Evolutionary conservation across 2,888 invertebrate genomes (phyloP).

Genomic region (Napeogenes sylphis): DNA sequence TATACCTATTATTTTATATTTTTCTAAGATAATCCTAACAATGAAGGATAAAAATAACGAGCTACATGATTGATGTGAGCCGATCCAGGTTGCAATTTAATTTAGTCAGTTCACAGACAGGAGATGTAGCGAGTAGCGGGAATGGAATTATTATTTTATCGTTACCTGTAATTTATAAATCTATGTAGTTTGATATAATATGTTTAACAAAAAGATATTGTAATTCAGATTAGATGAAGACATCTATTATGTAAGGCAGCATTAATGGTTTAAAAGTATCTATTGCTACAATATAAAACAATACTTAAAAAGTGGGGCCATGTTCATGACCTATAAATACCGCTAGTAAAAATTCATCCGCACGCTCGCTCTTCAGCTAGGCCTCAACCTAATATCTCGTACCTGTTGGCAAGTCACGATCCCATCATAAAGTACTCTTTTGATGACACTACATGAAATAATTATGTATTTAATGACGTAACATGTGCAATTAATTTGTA

Average conservation of each 20-base stretch:
- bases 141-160: neutral
- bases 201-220: too few species aligned
- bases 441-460: constrained; percentile 9
- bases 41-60: constrained; percentile 26
- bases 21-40: constrained; percentile 14
- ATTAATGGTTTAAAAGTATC: too few species aligned
- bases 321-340: constrained; percentile 5
- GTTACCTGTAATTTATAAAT: too few species aligned
- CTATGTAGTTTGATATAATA: too few species aligned
- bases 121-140: constrained; percentile 10
- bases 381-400: constrained; percentile 35
- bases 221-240: too few species aligned
- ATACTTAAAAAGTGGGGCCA: neutral
- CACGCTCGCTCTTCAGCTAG: constrained; percentile 20
- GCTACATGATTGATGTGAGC: constrained; percentile 26
- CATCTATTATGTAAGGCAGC: too few species aligned
- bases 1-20: neutral
- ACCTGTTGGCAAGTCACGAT: constrained; percentile 44
- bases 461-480: constrained; percentile 11
- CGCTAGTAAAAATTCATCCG: constrained; percentile 5
- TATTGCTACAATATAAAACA: too few species aligned
- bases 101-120: constrained; percentile 5
- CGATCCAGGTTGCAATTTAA: constrained; percentile 22
- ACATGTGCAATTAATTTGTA: constrained; percentile 5
- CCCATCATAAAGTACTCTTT: constrained; percentile 35